Conservation (phyloP, 2,113 vertebrate genomes). For the Perca schrenkii region DNA sequence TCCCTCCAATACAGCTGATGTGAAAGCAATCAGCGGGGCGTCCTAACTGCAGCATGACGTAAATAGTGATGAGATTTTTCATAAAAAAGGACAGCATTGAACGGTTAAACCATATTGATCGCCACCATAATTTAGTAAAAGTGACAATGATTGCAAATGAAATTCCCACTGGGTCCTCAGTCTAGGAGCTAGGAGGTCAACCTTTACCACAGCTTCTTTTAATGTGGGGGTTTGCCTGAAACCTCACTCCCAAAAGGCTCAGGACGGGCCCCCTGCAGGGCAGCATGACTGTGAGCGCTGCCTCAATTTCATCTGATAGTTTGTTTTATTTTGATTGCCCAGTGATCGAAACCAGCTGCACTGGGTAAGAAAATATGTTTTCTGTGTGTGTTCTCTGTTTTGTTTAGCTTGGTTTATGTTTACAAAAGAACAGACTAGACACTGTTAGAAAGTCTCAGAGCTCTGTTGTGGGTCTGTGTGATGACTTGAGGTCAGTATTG, state of each 20-base stretch:
- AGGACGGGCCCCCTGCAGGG: slow-evolving; percentile 53
- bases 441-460: slow-evolving; percentile 58
- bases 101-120: slow-evolving; percentile 24
- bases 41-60: not conserved
- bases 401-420: slow-evolving; percentile 74
- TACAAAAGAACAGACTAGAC: slow-evolving; percentile 62
- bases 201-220: slow-evolving; percentile 31
- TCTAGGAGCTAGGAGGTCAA: slow-evolving; percentile 17
- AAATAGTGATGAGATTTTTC: not conserved
- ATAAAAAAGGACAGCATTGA: not conserved
- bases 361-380: slow-evolving; percentile 58
- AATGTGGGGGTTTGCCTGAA: slow-evolving; percentile 6
- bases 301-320: slow-evolving; percentile 55
- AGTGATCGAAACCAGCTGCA: slow-evolving; percentile 68
- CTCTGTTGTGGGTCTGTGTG: slow-evolving; percentile 66
- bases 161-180: slow-evolving; percentile 19
- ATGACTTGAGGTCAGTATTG: slow-evolving; percentile 45
- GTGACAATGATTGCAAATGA: slow-evolving; percentile 36
- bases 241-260: slow-evolving; percentile 4
- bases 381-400: slow-evolving; percentile 67
- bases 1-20: slow-evolving; percentile 13
- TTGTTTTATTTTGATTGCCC: slow-evolving; percentile 62
- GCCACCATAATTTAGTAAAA: slow-evolving; percentile 10
- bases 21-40: slow-evolving; percentile 1
- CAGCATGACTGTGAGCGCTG: slow-evolving; percentile 19